Evolutionary conservation across 2,888 invertebrate species (phyloP), one percentile per base, ranked within the genome.

Genomic region (Drosophila fungiperda): DNA sequence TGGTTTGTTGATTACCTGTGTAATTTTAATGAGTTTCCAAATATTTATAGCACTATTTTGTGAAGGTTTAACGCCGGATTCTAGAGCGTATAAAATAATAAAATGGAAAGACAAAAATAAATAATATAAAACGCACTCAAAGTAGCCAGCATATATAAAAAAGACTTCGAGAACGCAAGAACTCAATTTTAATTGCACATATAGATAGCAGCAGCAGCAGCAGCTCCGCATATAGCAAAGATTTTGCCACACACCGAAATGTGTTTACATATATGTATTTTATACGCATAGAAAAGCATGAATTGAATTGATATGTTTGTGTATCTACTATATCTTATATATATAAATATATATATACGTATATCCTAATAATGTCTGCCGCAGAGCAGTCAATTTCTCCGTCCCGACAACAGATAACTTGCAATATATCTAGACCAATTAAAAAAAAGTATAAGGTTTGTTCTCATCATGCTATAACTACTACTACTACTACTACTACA

Each of bases 11-110:
- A 53, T 69, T 80, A 80, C 76, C 75, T 67, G 69, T 80, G 78
- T 82, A 85, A 89, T 89, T 82, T 89, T 86, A 86, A 86, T 82
- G 62, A 86, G 76, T 89, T 85, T 87, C 85, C 88, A 82, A 80
- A 86, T 86, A 86, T 86, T 86, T 86, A 86, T 86, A 86, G 85
- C 85, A 78, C 80, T 80, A 66, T 84, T 45, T 85, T 89, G 76
- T 86, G 73, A 89, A 87, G 75, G 84, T 83, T 83, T 82, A 85
- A 87, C 85, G 80, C 73, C 74, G 89, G 83, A 89, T 60, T 65
- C 61, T 78, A 78, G 70, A 87, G 86, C 85, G 73, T 76, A 57
- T 40, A 29, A 12, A 32, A 40, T 45, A 45, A 45, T 45, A 71
- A 77, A 70, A 76, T 55, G 71, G 79, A 82, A 74, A 45, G 20